phyloP scores from a whole-genome alignment of 2,888 invertebrate genomes.

The Encarsia formosa region DNA sequence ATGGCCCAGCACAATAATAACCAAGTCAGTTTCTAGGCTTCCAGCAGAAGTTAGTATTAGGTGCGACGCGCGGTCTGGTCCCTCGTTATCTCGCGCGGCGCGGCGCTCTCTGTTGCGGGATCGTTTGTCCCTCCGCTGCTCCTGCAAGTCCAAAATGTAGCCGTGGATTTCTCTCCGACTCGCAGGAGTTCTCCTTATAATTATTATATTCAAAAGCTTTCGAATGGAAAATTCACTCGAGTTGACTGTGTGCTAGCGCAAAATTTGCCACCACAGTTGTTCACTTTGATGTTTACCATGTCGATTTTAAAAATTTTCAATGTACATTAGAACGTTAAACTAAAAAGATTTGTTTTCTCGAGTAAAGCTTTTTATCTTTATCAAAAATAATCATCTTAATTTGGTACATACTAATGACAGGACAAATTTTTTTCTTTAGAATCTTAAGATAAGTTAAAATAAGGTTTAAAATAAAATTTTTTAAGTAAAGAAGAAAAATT shows the following conservation, averaged over 20 bases:
- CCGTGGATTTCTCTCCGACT: background rate
- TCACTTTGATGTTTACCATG: constrained; percentile 6
- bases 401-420: no score
- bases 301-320: constrained; percentile 9
- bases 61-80: constrained; percentile 18
- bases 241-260: background rate
- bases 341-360: no score
- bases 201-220: constrained; percentile 11
- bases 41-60: background rate
- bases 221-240: constrained; percentile 14
- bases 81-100: constrained; percentile 5
- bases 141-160: background rate
- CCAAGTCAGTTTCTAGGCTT: no score
- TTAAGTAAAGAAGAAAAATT: no score
- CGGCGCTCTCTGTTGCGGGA: background rate
- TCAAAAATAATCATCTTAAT: no score
- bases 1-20: no score
- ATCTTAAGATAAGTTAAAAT: no score
- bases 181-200: background rate
- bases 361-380: no score
- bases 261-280: no score
- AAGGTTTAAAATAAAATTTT: no score
- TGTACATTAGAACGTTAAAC: no score
- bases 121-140: background rate
- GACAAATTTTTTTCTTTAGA: no score